These are phyloP conservation scores for Diloba caeruleocephala DNA, from an alignment of 2,888 invertebrate genomes.

Conservation along the genomic window DNA sequence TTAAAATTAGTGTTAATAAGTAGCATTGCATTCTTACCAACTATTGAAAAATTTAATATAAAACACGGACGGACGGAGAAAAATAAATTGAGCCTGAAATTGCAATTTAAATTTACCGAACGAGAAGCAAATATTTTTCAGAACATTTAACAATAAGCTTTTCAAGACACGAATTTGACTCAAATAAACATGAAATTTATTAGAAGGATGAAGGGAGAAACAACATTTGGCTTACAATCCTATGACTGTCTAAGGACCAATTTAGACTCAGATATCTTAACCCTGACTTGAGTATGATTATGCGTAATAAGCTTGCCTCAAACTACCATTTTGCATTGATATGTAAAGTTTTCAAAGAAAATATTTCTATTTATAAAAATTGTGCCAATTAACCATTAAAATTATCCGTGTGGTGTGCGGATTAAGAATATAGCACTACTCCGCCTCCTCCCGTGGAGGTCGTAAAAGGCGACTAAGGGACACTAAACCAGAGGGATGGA, in stretches of 20 bases:
- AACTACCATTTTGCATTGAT: conserved; percentile 21
- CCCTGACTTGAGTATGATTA: conserved; percentile 15
- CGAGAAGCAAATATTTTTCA: conserved; percentile 32
- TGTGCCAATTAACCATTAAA: no score
- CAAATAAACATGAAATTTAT: conserved; percentile 28
- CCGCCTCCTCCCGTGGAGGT: no score
- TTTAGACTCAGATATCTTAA: conserved; percentile 17
- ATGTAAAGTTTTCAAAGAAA: conserved; percentile 12
- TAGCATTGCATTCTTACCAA: no score
- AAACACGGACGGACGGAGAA: no score
- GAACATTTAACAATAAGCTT: conserved; percentile 32
- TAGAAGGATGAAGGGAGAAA: conserved; percentile 8
- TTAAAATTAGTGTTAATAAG: no score
- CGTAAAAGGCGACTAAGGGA: no score
- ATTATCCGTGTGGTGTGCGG: no score
- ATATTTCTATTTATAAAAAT: background rate
- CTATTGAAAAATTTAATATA: no score
- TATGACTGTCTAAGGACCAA: conserved; percentile 15
- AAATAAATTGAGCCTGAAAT: conserved; percentile 21
- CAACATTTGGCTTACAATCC: conserved; percentile 18
- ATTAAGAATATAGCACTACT: no score
- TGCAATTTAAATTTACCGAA: conserved; percentile 26
- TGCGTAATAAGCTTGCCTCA: conserved; percentile 12
- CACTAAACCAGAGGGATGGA: no score
- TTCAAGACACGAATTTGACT: conserved; percentile 19